Evolutionary conservation across 2,797 vertebrate genomes (phyloP).

Genomic region (Gorsachius magnificus): DNA sequence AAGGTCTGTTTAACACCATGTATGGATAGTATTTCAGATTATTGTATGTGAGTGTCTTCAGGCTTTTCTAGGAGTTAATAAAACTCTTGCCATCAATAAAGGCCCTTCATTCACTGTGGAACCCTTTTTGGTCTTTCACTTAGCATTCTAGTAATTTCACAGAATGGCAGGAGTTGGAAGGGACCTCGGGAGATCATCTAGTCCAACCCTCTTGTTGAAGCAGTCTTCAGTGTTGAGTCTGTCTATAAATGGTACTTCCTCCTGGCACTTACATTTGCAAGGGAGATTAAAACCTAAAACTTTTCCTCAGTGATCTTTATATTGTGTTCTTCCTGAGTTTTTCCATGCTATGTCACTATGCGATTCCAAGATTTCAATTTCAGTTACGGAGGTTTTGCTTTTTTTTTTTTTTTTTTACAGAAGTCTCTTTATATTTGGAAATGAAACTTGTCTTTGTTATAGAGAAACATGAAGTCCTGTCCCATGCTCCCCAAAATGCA

Average conservation of each 20-base stretch:
- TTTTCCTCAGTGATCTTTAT: neutral
- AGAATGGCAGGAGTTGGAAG: no score
- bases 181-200: no score
- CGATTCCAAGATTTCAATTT: neutral
- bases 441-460: neutral
- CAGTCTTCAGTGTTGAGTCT: neutral
- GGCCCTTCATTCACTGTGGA: neutral
- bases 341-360: neutral
- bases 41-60: neutral
- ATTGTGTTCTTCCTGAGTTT: neutral
- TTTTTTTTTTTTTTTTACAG: accelerated
- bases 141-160: neutral
- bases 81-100: neutral
- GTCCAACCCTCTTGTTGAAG: no score
- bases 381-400: neutral
- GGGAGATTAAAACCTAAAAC: neutral
- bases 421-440: neutral
- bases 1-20: neutral
- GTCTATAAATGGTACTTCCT: neutral
- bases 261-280: neutral
- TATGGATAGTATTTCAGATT: neutral
- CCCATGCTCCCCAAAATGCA: neutral
- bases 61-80: neutral
- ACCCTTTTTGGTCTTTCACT: neutral
- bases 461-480: neutral